Evolutionary conservation across 2,797 vertebrate species (phyloP), one percentile per base, ranked within the genome.

Genomic region (Xenops minutus): DNA sequence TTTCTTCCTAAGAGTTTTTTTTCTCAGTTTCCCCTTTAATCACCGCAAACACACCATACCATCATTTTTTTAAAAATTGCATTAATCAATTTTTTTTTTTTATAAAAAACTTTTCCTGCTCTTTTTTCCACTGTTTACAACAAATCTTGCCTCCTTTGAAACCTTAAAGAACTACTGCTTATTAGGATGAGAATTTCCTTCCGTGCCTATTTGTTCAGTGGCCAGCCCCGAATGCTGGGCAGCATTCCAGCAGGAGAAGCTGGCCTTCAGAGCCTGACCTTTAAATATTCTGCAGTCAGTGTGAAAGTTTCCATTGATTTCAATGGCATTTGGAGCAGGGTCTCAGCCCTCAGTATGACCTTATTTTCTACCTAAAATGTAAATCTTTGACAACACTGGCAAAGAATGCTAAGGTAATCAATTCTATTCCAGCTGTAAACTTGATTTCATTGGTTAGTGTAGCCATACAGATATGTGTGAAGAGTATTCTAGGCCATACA

Each of bases 231-330:
- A 74, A 30, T 0, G 0, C 44, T 24, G 61, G 67, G 86, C 56
- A 85, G 10, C 9, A 37, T 85, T 85, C 75, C 89, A 87, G 56
- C 17, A 68, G 14, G 20, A 69, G 62, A 69, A 74, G 69, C 58
- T 41, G 71, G 58, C 66, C 43, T 69, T 75, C 19, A 78, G 56
- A 92, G 43, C 32, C 68, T 62, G 79, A 94, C 83, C 69, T 86
- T 92, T 84, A 93, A 48, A 34, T 56, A 71, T 19, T 82, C 64
- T 85, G 52, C 61, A 87, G 67, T 71, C 77, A 75, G 23, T 51
- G 46, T 22, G 52, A 89, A 85, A 54, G n/a, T 82, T 77, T 56
- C 68, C 81, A 94, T 59, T 83, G 89, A 96, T 92, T 89, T 85
- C 64, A 75, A 10, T 17, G 46, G 72, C 68, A 85, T 85, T 86